These are phyloP conservation scores for Zapus hudsonius DNA, from an alignment of 2,113 vertebrate species.

Conservation along the genomic window DNA sequence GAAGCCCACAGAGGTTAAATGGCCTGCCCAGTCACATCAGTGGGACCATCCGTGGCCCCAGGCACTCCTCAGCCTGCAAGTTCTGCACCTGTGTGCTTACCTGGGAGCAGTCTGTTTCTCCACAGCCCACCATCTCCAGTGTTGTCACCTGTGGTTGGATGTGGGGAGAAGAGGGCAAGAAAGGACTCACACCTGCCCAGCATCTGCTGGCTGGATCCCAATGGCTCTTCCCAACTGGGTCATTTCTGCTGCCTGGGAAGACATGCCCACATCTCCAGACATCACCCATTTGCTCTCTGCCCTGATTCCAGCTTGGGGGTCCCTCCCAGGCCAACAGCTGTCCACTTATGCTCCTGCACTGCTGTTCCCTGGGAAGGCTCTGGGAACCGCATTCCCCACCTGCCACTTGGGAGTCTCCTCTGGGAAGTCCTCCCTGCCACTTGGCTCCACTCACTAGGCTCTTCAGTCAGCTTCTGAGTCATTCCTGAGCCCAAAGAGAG, in stretches of 20 bases:
- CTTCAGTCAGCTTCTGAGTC: constrained; percentile 32
- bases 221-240: background rate
- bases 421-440: background rate
- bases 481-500: background rate
- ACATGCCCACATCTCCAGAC: background rate
- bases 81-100: background rate
- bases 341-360: background rate
- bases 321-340: background rate
- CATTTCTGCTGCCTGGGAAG: background rate
- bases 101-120: background rate
- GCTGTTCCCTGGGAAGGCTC: background rate
- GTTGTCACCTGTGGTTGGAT: background rate
- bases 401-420: background rate
- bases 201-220: background rate
- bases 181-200: background rate
- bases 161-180: background rate
- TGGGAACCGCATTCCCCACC: background rate
- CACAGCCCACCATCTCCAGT: background rate
- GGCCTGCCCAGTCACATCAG: background rate
- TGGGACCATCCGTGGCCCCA: background rate
- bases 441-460: background rate
- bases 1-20: constrained; percentile 7
- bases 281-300: background rate
- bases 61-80: background rate
- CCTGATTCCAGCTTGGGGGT: background rate